These are phyloP conservation scores for Trialeurodes vaporariorum DNA, from an alignment of 1,140 invertebrate species.

Conservation along the genomic window DNA sequence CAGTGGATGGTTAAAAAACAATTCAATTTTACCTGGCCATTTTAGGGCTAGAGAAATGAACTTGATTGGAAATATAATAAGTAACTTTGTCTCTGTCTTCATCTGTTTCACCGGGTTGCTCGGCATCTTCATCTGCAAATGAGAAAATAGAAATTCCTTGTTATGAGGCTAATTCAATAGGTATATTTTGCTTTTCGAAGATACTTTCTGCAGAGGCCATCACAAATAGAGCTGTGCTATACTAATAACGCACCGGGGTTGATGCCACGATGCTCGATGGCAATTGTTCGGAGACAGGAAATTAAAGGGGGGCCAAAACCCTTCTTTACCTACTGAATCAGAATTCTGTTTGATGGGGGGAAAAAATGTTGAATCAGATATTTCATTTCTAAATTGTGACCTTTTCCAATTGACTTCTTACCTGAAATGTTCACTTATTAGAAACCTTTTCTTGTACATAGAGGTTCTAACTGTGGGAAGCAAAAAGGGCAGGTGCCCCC, in stretches of 20 bases:
- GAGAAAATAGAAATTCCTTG: constrained; percentile 3
- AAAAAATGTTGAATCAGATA: too few species aligned
- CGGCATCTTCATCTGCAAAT: constrained; percentile 66
- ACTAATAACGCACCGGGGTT: background rate
- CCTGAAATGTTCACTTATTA: too few species aligned
- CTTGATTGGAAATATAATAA: constrained; percentile 81
- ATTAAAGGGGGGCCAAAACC: too few species aligned
- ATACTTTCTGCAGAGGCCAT: background rate
- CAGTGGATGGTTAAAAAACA: too few species aligned
- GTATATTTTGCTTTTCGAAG: background rate
- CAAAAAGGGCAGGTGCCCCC: too few species aligned
- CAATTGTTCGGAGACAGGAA: too few species aligned
- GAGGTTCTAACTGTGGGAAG: too few species aligned
- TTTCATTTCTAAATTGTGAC: too few species aligned
- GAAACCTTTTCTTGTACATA: too few species aligned
- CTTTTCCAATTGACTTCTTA: too few species aligned
- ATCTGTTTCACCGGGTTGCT: constrained; percentile 67
- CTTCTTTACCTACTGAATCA: too few species aligned
- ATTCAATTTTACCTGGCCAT: constrained; percentile 60
- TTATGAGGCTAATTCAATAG: background rate
- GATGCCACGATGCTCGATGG: background rate
- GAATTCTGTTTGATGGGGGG: too few species aligned
- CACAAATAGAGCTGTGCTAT: background rate
- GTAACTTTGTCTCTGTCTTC: constrained; percentile 74
- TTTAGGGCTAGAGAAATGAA: constrained; percentile 78